Conservation (phyloP, 2,797 vertebrate species). For the Heliangelus exortis region DNA sequence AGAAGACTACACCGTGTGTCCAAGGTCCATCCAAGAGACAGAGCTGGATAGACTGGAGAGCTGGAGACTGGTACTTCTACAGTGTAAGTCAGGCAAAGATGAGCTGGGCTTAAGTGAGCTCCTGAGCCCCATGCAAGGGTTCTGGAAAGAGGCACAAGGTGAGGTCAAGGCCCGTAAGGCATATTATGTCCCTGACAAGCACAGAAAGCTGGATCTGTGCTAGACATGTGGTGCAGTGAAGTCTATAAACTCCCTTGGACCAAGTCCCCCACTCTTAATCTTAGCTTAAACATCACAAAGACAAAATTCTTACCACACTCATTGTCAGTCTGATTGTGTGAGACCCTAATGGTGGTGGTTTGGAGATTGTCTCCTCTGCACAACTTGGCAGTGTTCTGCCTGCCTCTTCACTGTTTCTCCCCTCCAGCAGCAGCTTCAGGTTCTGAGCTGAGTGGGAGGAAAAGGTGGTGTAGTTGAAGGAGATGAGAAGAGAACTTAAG, state of each 20-base stretch:
- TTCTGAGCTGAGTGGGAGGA: background rate
- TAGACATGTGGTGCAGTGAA: background rate
- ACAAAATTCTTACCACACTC: fast-evolving
- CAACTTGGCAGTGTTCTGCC: background rate
- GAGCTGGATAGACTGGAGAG: background rate
- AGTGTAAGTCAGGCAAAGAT: fast-evolving
- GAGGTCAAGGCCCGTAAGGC: background rate
- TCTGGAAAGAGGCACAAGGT: background rate
- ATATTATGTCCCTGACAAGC: background rate
- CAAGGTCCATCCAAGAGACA: background rate
- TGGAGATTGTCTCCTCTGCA: background rate
- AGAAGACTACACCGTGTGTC: background rate
- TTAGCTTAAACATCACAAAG: background rate
- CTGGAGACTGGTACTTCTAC: background rate
- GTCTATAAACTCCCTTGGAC: background rate
- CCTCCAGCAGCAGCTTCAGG: background rate
- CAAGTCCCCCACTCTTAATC: background rate
- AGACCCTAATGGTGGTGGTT: background rate
- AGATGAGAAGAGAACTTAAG: background rate
- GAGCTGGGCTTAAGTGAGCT: background rate
- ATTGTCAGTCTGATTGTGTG: background rate
- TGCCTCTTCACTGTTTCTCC: background rate
- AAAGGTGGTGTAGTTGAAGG: fast-evolving
- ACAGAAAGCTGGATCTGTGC: background rate
- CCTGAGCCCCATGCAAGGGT: too few relatives aligned